These are phyloP conservation scores for Catharus ustulatus DNA, from an alignment of 2,797 vertebrate species.

Conservation along the genomic window DNA sequence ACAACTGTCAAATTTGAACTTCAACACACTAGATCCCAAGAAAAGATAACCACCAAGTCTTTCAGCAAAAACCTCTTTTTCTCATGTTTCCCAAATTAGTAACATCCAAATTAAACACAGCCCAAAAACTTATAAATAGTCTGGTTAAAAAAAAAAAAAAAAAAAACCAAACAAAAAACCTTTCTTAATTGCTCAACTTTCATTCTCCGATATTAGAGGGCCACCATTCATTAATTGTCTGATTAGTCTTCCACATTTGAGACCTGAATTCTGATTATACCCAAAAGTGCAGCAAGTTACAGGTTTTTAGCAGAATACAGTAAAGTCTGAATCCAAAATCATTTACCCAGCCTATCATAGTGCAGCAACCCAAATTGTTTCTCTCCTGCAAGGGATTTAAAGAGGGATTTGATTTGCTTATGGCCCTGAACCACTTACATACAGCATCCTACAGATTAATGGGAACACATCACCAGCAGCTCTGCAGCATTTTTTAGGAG, in stretches of 20 bases:
- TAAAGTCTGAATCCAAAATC: neutral
- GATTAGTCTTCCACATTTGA: neutral
- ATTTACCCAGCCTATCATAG: neutral
- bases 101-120: slow-evolving; percentile 27
- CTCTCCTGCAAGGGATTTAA: neutral
- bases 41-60: slow-evolving; percentile 24
- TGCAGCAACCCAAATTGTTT: neutral
- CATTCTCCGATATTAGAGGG: neutral
- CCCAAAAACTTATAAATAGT: slow-evolving; percentile 47
- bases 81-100: slow-evolving; percentile 64
- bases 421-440: neutral
- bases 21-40: neutral
- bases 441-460: neutral
- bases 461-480: neutral
- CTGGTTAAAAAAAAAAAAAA: neutral
- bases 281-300: neutral
- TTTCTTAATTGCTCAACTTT: slow-evolving; percentile 14
- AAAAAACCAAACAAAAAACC: too few species aligned
- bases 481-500: neutral
- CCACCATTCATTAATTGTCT: neutral
- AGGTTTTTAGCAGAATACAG: neutral
- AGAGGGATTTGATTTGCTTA: neutral
- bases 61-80: slow-evolving; percentile 39
- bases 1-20: slow-evolving; percentile 21
- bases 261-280: neutral